phyloP scores from a whole-genome alignment of 2,888 invertebrate genomes.

The Micoletzkya japonica region DNA sequence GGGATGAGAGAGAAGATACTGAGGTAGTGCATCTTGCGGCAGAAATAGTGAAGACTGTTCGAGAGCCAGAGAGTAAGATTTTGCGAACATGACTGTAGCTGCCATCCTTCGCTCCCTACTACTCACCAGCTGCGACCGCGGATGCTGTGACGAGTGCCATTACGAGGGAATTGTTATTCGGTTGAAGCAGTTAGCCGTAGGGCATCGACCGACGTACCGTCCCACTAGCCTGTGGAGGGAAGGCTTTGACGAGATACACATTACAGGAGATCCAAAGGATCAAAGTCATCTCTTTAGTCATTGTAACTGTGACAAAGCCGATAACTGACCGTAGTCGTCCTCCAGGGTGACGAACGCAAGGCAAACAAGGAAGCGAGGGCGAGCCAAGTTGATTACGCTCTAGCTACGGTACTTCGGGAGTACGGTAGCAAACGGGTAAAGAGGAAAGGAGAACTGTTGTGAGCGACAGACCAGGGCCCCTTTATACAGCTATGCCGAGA shows the following conservation, averaged over 20 bases:
- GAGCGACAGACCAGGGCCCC: not conserved
- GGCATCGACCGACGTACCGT: conserved; percentile 20
- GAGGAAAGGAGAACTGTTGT: not conserved
- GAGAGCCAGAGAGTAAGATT: no score
- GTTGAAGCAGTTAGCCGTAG: conserved; percentile 23
- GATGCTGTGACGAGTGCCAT: conserved; percentile 7
- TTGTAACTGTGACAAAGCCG: no score
- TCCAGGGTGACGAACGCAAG: conserved; percentile 28
- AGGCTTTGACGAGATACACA: no score
- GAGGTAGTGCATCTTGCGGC: no score
- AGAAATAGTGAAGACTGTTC: no score
- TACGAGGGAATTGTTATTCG: not conserved
- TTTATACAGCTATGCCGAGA: not conserved
- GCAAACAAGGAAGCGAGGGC: conserved; percentile 22
- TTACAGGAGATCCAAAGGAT: no score
- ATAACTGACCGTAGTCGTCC: conserved; percentile 26
- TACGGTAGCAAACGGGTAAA: conserved; percentile 17
- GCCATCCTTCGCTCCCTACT: not conserved
- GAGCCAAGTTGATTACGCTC: conserved; percentile 18
- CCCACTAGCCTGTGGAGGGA: conserved; percentile 23
- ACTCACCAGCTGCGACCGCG: conserved; percentile 20
- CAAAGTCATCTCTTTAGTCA: no score
- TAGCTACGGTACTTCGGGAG: conserved; percentile 29
- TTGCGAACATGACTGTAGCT: no score
- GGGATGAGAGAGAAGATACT: no score